Evolutionary conservation across 2,797 vertebrate genomes (phyloP).

Genomic region (Sciurus vulgaris): DNA sequence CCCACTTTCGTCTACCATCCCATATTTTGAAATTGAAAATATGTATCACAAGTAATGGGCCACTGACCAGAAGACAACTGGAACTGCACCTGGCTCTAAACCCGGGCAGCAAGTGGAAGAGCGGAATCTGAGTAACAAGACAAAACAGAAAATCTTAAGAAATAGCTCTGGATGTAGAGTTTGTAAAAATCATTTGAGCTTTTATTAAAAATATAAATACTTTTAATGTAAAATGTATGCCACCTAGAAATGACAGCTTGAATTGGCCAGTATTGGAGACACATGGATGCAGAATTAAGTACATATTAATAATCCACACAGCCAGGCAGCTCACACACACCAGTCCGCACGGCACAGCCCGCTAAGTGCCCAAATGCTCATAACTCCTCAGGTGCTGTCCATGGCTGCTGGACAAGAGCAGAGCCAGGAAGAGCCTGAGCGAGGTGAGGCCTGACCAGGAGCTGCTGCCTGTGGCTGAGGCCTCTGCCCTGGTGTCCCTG

Average conservation of each 20-base stretch:
- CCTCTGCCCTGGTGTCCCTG: neutral
- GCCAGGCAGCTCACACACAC: neutral
- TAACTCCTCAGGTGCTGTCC: neutral
- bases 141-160: neutral
- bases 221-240: conserved; percentile 12
- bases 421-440: neutral
- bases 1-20: neutral
- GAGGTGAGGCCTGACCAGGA: neutral
- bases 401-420: neutral
- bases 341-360: neutral
- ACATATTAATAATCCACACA: neutral
- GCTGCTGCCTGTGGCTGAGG: neutral
- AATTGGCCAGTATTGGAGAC: neutral
- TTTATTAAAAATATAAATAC: conserved; percentile 16
- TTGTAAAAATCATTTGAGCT: neutral
- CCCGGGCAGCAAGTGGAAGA: neutral
- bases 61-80: neutral
- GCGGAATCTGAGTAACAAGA: neutral
- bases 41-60: neutral
- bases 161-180: neutral
- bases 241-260: neutral
- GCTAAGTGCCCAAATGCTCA: neutral
- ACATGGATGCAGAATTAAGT: neutral
- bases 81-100: neutral
- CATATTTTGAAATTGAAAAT: neutral